Conservation (phyloP, 2,797 vertebrate genomes). For the Cynopterus sphinx region DNA sequence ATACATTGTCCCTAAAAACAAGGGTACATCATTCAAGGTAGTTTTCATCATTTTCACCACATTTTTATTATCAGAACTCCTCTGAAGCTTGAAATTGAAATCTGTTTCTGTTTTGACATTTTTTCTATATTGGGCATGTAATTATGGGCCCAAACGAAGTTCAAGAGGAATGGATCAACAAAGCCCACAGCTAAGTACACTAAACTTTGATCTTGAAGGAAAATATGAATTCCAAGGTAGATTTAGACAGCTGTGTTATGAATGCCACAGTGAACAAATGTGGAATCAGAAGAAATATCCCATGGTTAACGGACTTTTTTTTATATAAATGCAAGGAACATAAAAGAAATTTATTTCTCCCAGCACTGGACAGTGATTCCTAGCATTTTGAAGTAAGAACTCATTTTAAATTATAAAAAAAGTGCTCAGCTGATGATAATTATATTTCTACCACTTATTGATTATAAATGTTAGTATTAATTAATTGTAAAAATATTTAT, state of each 20-base stretch:
- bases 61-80: conserved; percentile 76
- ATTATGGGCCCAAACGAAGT: conserved; percentile 75
- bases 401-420: conserved; percentile 22
- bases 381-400: background rate
- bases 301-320: conserved; percentile 19
- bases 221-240: conserved; percentile 73
- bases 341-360: background rate
- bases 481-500: background rate
- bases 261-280: conserved; percentile 57
- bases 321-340: background rate
- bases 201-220: conserved; percentile 73
- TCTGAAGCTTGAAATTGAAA: conserved; percentile 80
- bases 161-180: conserved; percentile 75
- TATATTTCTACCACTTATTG: background rate
- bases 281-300: conserved; percentile 36
- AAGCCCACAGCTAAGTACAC: conserved; percentile 73
- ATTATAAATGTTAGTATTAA: background rate
- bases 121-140: conserved; percentile 71
- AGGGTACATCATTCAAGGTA: conserved; percentile 60
- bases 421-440: background rate
- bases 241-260: conserved; percentile 70
- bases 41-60: conserved; percentile 69
- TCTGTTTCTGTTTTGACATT: conserved; percentile 76
- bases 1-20: conserved; percentile 67
- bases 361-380: background rate